A percentile compares a stretch with the other conserved stretches of the same genome.
Evolutionary conservation across 2,113 vertebrate species (phyloP).

Genomic region (Thamnophis sirtalis): DNA sequence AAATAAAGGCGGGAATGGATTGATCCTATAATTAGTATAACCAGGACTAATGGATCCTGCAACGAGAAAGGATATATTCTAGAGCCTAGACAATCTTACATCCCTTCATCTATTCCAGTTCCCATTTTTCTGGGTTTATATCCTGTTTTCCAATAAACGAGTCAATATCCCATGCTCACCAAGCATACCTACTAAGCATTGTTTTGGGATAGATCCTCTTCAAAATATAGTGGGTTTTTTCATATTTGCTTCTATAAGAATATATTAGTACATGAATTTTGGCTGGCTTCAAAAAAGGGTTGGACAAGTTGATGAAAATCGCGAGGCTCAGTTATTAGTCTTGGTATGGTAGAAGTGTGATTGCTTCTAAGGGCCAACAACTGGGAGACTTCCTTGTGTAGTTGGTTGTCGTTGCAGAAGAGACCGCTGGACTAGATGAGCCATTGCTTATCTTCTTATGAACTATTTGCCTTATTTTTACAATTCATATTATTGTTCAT

Average conservation of each 20-base stretch:
- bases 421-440: not conserved
- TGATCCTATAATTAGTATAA: not conserved
- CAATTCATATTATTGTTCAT: not conserved
- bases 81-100: not conserved
- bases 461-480: not conserved
- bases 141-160: not conserved
- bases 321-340: not conserved
- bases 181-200: not conserved
- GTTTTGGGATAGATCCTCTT: not conserved
- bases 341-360: not conserved
- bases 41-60: not conserved
- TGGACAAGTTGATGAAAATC: not conserved
- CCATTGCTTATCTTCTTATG: not conserved
- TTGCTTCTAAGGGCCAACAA: not conserved
- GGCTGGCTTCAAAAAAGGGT: not conserved
- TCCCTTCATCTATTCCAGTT: not conserved
- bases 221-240: not conserved
- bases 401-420: not conserved
- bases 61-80: not conserved
- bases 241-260: not conserved
- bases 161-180: not conserved
- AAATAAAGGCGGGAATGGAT: not conserved
- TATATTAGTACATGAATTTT: not conserved
- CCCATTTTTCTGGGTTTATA: not conserved
- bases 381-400: not conserved